These are phyloP conservation scores for Macquaria ambigua DNA, from an alignment of 2,113 vertebrate species.

Conservation along the genomic window DNA sequence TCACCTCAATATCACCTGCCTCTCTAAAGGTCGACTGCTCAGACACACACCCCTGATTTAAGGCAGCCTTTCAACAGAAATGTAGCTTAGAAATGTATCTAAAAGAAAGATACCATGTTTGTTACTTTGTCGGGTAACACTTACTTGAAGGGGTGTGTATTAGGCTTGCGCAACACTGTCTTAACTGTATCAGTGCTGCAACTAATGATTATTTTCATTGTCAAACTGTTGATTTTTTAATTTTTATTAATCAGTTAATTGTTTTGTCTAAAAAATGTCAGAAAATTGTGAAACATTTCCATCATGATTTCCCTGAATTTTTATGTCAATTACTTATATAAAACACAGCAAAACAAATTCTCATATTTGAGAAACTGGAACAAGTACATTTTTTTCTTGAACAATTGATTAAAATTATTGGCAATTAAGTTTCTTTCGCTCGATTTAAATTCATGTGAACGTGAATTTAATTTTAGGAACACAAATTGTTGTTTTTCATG, in stretches of 20 bases:
- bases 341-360: too few species aligned
- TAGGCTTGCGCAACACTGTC: not conserved
- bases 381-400: too few species aligned
- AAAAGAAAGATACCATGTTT: not conserved
- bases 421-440: too few species aligned
- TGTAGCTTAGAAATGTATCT: not conserved
- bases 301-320: too few species aligned
- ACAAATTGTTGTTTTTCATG: too few species aligned
- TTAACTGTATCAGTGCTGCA: not conserved
- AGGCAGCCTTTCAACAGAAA: not conserved
- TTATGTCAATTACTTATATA: too few species aligned
- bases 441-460: not conserved
- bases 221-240: too few species aligned
- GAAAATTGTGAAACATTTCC: too few species aligned
- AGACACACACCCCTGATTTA: conserved; percentile 31
- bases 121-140: not conserved
- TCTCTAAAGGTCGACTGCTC: conserved; percentile 25
- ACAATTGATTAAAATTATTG: too few species aligned
- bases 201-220: not conserved
- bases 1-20: conserved; percentile 38
- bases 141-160: not conserved
- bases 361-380: too few species aligned
- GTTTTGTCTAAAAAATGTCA: too few species aligned
- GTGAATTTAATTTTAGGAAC: not conserved
- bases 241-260: too few species aligned